phyloP scores from a whole-genome alignment of 2,113 vertebrate species.

The Corythaixoides concolor region DNA sequence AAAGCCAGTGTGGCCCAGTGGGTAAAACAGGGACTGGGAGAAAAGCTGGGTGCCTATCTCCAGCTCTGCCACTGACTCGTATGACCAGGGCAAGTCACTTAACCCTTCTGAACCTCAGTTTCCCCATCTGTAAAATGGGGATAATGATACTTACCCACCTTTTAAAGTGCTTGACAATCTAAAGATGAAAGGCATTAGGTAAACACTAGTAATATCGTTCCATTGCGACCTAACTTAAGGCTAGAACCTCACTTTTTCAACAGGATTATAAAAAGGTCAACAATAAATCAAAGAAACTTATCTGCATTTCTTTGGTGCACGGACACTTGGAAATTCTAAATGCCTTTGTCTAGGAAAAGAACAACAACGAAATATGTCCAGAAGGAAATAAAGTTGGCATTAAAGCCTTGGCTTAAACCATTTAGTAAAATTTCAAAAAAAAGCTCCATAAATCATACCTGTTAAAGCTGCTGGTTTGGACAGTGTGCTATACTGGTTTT shows the following conservation, averaged over 20 bases:
- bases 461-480: conserved; percentile 97
- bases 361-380: neutral
- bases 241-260: neutral
- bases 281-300: neutral
- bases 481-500: conserved; percentile 95
- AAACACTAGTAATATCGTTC: neutral
- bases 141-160: neutral
- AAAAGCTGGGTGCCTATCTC: neutral
- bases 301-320: neutral
- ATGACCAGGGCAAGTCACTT: neutral
- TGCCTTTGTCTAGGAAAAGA: neutral
- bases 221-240: neutral
- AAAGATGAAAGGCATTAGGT: neutral
- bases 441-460: conserved; percentile 73
- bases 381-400: neutral
- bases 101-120: neutral
- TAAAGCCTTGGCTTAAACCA: neutral
- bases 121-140: neutral
- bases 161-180: neutral
- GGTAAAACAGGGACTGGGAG: neutral
- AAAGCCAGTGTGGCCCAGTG: neutral
- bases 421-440: neutral
- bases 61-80: neutral
- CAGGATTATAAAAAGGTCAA: neutral
- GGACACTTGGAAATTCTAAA: neutral